phyloP scores from a whole-genome alignment of 2,888 invertebrate species.

The Scrobipalpa costella region DNA sequence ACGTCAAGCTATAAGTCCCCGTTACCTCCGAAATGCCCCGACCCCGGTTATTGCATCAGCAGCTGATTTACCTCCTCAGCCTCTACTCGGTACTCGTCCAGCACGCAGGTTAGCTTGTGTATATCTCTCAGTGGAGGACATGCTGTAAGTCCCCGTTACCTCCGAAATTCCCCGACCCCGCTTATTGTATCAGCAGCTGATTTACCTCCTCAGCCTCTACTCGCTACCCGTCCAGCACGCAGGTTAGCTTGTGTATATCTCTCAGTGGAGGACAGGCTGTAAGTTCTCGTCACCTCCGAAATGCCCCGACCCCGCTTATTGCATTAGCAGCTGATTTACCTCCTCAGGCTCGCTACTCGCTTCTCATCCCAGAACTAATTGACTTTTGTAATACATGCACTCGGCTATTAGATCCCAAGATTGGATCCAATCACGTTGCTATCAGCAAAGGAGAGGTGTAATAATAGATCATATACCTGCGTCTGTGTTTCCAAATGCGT shows the following conservation, averaged over 20 bases:
- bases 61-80: no score
- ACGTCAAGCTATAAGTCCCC: no score
- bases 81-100: no score
- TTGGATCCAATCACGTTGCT: slow-evolving; percentile 14
- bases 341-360: slow-evolving; percentile 39
- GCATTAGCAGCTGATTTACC: slow-evolving; percentile 55
- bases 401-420: slow-evolving; percentile 24
- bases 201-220: no score
- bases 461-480: not conserved
- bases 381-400: slow-evolving; percentile 32
- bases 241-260: not conserved
- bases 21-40: no score
- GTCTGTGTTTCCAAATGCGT: no score
- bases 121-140: not conserved
- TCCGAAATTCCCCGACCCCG: no score
- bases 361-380: slow-evolving; percentile 47
- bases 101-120: not conserved
- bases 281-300: slow-evolving; percentile 3
- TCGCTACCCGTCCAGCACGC: no score
- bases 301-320: slow-evolving; percentile 43
- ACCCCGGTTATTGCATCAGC: no score
- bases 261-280: not conserved
- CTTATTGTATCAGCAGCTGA: no score
- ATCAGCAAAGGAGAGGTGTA: not conserved
- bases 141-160: no score